Evolutionary conservation across 2,888 invertebrate genomes (phyloP).

Genomic region (Uropetala carovei): DNA sequence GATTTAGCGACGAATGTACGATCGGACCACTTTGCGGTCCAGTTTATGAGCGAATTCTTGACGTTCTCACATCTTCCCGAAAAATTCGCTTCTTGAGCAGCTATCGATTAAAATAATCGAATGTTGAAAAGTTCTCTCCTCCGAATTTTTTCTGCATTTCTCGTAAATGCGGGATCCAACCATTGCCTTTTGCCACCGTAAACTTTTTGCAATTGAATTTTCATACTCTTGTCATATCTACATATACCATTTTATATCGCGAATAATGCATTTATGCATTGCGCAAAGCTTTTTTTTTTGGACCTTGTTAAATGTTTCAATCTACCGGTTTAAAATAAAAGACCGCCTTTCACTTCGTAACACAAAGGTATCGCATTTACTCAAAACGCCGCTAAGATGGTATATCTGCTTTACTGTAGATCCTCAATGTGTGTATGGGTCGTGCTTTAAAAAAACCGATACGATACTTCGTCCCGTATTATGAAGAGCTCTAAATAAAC

Average conservation of each 20-base stretch:
- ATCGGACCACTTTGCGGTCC: background rate
- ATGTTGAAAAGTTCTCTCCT: background rate
- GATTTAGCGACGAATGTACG: background rate
- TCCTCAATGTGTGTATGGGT: background rate
- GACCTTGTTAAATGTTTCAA: background rate
- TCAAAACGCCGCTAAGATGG: background rate
- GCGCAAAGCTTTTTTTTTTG: background rate
- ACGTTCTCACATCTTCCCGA: background rate
- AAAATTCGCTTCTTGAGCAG: background rate
- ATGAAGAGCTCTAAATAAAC: background rate
- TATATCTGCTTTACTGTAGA: background rate
- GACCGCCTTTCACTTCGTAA: background rate
- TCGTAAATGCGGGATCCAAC: background rate
- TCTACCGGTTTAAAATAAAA: background rate
- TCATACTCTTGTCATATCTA: background rate
- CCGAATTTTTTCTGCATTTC: background rate
- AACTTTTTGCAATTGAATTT: background rate
- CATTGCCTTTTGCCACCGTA: background rate
- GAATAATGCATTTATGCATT: background rate
- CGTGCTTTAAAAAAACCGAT: background rate
- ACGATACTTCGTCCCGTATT: background rate
- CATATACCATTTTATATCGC: background rate
- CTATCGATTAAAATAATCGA: background rate
- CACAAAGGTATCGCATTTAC: background rate
- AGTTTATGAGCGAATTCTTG: background rate